Evolutionary conservation across 2,113 vertebrate genomes (phyloP).

Genomic region (Promerops cafer): DNA sequence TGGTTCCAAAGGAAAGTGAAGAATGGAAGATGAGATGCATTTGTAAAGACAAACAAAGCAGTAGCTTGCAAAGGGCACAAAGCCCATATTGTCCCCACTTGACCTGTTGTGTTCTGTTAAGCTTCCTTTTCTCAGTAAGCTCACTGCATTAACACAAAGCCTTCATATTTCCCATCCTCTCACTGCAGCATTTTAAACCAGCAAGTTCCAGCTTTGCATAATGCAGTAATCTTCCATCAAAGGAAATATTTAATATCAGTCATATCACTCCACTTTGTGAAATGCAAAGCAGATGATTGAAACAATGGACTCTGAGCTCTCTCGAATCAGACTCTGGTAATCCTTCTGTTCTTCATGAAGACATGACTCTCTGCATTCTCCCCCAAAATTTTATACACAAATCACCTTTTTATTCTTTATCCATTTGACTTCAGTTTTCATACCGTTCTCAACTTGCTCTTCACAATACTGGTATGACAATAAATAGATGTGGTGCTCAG

Average conservation of each 20-base stretch:
- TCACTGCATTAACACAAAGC: neutral
- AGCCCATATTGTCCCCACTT: neutral
- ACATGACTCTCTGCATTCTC: neutral
- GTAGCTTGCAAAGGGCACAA: neutral
- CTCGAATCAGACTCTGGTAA: neutral
- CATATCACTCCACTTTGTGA: fast-evolving
- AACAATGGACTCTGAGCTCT: neutral
- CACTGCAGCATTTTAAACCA: neutral
- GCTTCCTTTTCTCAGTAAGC: neutral
- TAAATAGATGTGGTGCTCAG: neutral
- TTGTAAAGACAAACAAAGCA: neutral
- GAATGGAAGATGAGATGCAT: neutral
- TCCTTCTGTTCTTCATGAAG: neutral
- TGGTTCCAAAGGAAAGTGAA: neutral
- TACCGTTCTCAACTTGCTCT: neutral
- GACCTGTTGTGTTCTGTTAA: neutral
- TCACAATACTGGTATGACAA: neutral
- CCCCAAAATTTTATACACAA: neutral
- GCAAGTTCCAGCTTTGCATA: neutral
- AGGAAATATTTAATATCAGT: neutral
- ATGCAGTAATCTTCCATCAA: neutral
- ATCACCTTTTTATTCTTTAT: neutral
- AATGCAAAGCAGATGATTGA: neutral
- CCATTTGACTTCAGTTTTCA: neutral
- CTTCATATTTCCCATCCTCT: neutral